phyloP scores from a whole-genome alignment of 37 sponge, comb jelly and placozoan genomes.

The Petrosia ficiformis region DNA sequence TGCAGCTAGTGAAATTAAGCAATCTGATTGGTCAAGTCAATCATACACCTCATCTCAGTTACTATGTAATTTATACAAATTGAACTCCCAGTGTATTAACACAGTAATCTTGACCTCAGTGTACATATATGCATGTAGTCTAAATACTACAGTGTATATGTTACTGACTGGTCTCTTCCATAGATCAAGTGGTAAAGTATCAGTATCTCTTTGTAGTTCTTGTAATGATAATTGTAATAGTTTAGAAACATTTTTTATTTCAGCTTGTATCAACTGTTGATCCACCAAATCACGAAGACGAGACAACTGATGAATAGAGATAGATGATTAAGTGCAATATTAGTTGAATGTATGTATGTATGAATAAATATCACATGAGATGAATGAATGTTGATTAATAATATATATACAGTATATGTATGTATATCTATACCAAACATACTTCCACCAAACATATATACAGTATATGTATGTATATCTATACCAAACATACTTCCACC shows the following conservation, averaged over 20 bases:
- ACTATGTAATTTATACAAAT: not conserved
- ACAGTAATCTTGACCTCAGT: not conserved
- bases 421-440: too few species aligned
- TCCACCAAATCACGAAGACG: constrained; percentile 45
- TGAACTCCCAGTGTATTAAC: not conserved
- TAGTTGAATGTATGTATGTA: too few species aligned
- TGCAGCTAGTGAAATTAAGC: too few species aligned
- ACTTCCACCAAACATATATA: too few species aligned
- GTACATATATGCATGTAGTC: not conserved
- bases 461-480: too few species aligned
- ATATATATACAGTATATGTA: too few species aligned
- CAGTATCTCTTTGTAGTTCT: constrained; percentile 66
- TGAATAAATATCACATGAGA: too few species aligned
- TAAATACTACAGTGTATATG: not conserved
- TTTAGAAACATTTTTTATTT: constrained; percentile 32
- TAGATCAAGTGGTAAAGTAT: constrained; percentile 60
- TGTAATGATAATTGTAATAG: constrained; percentile 35
- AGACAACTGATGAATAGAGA: constrained; percentile 14
- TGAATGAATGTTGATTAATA: too few species aligned
- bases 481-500: too few species aligned
- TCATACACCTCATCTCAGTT: too few species aligned
- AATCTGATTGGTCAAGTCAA: too few species aligned
- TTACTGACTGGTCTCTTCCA: constrained; percentile 66
- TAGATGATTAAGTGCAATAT: too few species aligned
- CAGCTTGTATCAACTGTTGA: constrained; percentile 44